Percentiles rank a stretch among this genome's conserved stretches.
These are phyloP conservation scores for Poeciliopsis presidionis DNA, from an alignment of 2,797 vertebrate species.

Conservation along the genomic window DNA sequence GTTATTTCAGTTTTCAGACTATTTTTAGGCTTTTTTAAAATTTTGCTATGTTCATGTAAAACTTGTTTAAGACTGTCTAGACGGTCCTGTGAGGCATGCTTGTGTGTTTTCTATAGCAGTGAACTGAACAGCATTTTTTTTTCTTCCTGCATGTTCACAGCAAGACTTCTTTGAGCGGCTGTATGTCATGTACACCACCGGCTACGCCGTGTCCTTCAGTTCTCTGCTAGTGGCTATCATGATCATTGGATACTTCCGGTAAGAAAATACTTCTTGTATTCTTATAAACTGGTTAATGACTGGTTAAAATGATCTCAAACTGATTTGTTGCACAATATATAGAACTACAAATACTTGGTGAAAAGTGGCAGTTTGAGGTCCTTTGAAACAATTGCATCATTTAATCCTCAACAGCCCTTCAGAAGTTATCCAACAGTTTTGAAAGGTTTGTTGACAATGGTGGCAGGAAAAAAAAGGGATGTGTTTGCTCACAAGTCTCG, in stretches of 20 bases:
- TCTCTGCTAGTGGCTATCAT: constrained; percentile 87
- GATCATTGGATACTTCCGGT: constrained; percentile 91
- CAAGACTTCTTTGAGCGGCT: constrained; percentile 88
- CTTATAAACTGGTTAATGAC: neutral
- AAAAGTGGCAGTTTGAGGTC: neutral
- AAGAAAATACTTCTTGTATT: constrained; percentile 17
- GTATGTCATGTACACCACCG: constrained; percentile 88
- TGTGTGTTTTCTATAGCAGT: neutral
- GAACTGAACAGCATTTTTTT: constrained; percentile 10
- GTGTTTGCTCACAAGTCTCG: neutral
- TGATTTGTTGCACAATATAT: neutral
- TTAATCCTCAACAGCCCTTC: neutral
- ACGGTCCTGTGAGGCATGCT: neutral
- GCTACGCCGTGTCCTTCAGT: constrained; percentile 89
- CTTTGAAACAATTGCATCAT: constrained; percentile 5
- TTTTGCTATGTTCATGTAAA: neutral
- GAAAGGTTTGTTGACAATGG: neutral
- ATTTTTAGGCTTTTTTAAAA: neutral
- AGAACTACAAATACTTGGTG: neutral
- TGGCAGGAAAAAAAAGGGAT: neutral
- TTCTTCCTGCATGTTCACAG: constrained; percentile 67
- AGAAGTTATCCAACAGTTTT: neutral
- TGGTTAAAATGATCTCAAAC: neutral
- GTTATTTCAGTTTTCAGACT: neutral
- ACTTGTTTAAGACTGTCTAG: neutral